Conservation (phyloP, 2,797 vertebrate genomes). For the Esox lucius region DNA sequence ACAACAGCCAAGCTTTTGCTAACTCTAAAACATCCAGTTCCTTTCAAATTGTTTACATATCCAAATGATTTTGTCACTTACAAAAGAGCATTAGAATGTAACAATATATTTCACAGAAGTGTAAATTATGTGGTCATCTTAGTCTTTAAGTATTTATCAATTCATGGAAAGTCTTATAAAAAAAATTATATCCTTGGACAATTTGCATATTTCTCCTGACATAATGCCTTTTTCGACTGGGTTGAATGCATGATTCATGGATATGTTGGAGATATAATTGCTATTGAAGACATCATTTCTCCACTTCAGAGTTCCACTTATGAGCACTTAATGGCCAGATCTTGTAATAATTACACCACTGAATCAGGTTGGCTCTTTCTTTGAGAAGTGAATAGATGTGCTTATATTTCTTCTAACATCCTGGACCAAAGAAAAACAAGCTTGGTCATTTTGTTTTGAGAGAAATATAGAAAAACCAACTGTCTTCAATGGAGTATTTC, state of each 20-base stretch:
- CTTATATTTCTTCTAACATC: background rate
- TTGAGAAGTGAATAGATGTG: background rate
- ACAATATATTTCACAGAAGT: conserved; percentile 29
- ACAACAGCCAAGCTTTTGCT: conserved; percentile 6
- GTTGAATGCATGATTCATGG: conserved; percentile 43
- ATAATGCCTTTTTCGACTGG: conserved; percentile 30
- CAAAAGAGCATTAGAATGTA: conserved; percentile 46
- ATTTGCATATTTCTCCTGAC: conserved; percentile 29
- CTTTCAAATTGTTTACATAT: conserved; percentile 24
- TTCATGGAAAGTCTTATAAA: conserved; percentile 8
- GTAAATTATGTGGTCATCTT: conserved; percentile 29
- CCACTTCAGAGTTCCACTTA: conserved; percentile 36
- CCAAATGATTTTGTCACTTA: conserved; percentile 38
- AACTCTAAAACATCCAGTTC: conserved; percentile 23
- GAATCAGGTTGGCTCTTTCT: conserved; percentile 8
- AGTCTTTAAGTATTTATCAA: background rate
- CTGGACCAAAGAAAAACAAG: no score
- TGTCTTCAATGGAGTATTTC: no score
- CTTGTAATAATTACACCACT: conserved; percentile 41
- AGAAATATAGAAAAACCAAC: no score
- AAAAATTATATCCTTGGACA: conserved; percentile 35
- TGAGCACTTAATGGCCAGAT: conserved; percentile 38
- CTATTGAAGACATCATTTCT: conserved; percentile 45
- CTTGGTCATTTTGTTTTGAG: no score
- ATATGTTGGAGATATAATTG: conserved; percentile 38